Evolutionary conservation across 2,797 vertebrate genomes (phyloP), one percentile per base, ranked within the genome.

Genomic region (Tinamus major): DNA sequence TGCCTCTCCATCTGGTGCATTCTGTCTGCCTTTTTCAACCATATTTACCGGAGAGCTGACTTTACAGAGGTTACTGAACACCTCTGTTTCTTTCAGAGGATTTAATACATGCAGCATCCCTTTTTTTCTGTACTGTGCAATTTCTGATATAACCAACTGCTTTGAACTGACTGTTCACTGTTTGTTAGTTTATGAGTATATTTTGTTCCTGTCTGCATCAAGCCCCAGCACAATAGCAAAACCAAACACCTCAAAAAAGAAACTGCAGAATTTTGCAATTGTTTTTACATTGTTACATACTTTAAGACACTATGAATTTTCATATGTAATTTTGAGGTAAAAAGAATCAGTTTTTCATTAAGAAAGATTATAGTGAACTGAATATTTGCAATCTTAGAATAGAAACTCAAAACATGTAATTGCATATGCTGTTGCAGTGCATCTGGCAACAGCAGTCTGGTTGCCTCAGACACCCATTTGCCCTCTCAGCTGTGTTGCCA

Each of bases 1-100:
- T 95, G 83, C 48, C 81, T 88, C 67, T 90, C 74, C 88, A 88
- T 93, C 86, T 92, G 88, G 51, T 64, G 26, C 39, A 35, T 81
- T 90, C 75, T 84, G 21, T 58, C 42, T 2, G 1, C 63, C 65
- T 75, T 59, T 37, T 76, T 37, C 62, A 80, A 9, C 16, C 10
- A 42, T 29, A 48, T 64, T 48, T 86, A 75, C 53, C 31, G 31
- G 49, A 68, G 19, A 62, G n/a, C 24, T 72, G 53, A 78, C 33
- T 87, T 83, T 58, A 49, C 15, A 42, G 55, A 65, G 8, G 11
- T 21, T 84, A 17, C 56, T 74, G 59, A 83, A 84, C 56, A 84
- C 6, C 14, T 35, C 33, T 53, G 2, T 24, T 89, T 81, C 55
- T 65, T 80, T 13, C 1, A 55, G n/a, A 70, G 27, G 16, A 56